Evolutionary conservation across 2,113 vertebrate species (phyloP).

Genomic region (Ophiodon elongatus): DNA sequence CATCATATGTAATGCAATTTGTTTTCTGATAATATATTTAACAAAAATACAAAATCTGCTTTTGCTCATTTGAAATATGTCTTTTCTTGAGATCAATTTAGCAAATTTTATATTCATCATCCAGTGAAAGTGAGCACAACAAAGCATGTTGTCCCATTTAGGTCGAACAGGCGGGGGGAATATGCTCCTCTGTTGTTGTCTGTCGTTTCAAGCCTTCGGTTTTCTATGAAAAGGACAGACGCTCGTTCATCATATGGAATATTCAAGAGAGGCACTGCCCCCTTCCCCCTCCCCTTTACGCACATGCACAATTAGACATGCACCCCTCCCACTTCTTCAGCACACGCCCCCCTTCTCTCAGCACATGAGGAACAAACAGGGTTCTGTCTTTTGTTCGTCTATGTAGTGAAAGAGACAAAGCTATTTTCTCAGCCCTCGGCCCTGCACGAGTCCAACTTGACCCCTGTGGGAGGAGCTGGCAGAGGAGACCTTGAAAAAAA

Average conservation of each 20-base stretch:
- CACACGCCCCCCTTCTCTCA: conserved; percentile 40
- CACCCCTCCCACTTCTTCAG: conserved; percentile 67
- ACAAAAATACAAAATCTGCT: not conserved
- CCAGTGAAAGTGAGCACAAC: conserved; percentile 14
- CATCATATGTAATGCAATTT: not conserved
- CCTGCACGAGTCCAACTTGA: conserved; percentile 65
- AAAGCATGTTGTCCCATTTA: conserved; percentile 38
- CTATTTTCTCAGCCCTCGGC: conserved; percentile 65
- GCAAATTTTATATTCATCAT: conserved; percentile 1
- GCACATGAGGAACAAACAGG: conserved; percentile 66
- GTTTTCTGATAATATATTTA: not conserved
- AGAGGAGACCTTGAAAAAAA: conserved; percentile 40
- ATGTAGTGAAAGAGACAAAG: conserved; percentile 72
- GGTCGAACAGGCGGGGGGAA: conserved; percentile 17
- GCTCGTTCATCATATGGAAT: conserved; percentile 81
- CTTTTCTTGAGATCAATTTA: conserved; percentile 1
- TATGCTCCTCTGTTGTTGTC: conserved; percentile 40
- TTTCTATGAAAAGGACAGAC: conserved; percentile 68
- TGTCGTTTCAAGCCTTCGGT: conserved; percentile 59
- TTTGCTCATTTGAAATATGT: not conserved
- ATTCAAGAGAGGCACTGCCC: conserved; percentile 69
- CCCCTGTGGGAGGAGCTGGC: conserved; percentile 53
- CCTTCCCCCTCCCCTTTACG: conserved; percentile 35
- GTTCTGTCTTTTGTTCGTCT: conserved; percentile 77
- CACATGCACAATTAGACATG: conserved; percentile 67